A percentile compares a stretch with the other conserved stretches of the same genome.
Conservation (phyloP, 2,113 vertebrate genomes). For the Tylochromis polylepis region DNA sequence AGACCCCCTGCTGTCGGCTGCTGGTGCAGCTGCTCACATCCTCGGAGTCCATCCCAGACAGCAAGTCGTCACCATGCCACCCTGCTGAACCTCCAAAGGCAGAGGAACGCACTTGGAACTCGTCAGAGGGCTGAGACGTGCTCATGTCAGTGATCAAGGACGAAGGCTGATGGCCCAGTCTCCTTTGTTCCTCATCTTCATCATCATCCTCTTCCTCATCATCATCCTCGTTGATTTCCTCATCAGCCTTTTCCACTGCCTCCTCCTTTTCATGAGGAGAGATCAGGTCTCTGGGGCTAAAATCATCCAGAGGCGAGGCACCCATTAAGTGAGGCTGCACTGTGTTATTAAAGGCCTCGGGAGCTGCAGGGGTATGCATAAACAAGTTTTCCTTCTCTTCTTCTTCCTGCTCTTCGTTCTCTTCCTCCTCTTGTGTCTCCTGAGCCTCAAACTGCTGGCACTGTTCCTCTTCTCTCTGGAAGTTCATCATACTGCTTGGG, state of each 20-base stretch:
- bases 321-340: slow-evolving; percentile 25
- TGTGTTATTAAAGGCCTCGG: slow-evolving; percentile 11
- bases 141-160: slow-evolving; percentile 53
- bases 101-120: slow-evolving; percentile 47
- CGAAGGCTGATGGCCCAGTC: slow-evolving; percentile 52
- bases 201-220: slow-evolving; percentile 58
- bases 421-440: not conserved
- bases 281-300: slow-evolving; percentile 5
- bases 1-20: slow-evolving; percentile 58
- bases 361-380: slow-evolving; percentile 7
- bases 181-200: slow-evolving; percentile 64
- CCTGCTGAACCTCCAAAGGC: slow-evolving; percentile 38
- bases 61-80: slow-evolving; percentile 57
- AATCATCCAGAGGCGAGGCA: slow-evolving; percentile 18
- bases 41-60: slow-evolving; percentile 65
- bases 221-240: slow-evolving; percentile 75
- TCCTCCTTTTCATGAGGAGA: slow-evolving; percentile 66
- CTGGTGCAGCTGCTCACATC: slow-evolving; percentile 65
- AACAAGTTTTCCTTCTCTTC: slow-evolving; percentile 47
- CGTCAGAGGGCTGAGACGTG: slow-evolving; percentile 58
- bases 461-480: slow-evolving; percentile 17
- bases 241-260: slow-evolving; percentile 75
- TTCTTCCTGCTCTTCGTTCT: not conserved
- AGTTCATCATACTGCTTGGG: not conserved
- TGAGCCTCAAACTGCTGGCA: not conserved